These are phyloP conservation scores for Onthophagus sagittarius DNA, from an alignment of 2,888 invertebrate genomes.

Conservation along the genomic window DNA sequence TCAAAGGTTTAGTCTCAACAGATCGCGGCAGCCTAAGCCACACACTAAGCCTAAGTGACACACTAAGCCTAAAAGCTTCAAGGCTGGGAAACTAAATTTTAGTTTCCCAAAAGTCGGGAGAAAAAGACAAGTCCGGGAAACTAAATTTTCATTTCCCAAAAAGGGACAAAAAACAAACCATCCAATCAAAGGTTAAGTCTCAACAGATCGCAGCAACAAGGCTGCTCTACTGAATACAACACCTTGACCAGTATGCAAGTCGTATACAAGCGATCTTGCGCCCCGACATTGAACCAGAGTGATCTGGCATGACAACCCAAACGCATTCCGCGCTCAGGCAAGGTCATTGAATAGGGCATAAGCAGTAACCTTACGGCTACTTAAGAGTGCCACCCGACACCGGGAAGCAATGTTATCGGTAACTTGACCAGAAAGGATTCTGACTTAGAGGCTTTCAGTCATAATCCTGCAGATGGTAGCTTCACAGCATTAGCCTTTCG, in stretches of 20 bases:
- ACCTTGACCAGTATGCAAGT: conserved; percentile 59
- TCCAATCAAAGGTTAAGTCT: conserved; percentile 54
- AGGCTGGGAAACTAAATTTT: too few species aligned
- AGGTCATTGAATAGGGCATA: conserved; percentile 16
- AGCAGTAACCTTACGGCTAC: conserved; percentile 12
- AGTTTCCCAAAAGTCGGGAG: too few species aligned
- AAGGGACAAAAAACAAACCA: conserved; percentile 5
- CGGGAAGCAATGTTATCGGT: conserved; percentile 33
- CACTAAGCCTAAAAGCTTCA: too few species aligned
- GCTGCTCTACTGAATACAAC: conserved; percentile 60
- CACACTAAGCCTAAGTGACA: too few species aligned
- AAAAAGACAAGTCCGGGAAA: background rate
- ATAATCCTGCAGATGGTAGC: conserved; percentile 65
- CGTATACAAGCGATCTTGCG: conserved; percentile 61
- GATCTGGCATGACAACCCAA: conserved; percentile 10
- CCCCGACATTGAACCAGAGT: conserved; percentile 51
- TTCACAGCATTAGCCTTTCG: conserved; percentile 63
- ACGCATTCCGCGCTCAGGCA: conserved; percentile 5
- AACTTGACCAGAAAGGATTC: conserved; percentile 57
- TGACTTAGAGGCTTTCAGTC: conserved; percentile 59
- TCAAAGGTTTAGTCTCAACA: too few species aligned
- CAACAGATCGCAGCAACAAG: conserved; percentile 59
- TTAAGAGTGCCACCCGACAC: conserved; percentile 14
- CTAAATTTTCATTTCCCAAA: background rate
- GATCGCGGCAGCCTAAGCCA: too few species aligned